Conservation (phyloP, 2,888 invertebrate species). For the Abrostola triplasia region DNA sequence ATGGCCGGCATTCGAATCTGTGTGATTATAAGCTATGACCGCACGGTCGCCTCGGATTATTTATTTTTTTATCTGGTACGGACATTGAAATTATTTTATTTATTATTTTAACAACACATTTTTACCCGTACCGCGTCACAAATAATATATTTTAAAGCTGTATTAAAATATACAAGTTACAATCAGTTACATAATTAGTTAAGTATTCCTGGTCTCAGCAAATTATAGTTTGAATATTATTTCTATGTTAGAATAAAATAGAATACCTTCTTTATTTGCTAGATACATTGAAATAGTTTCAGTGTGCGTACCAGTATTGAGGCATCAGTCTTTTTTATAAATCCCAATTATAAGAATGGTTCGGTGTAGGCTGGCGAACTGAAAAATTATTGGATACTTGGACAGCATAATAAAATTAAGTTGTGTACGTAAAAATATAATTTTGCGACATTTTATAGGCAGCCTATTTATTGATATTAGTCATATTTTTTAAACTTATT, state of each 20-base stretch:
- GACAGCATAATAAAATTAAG: neutral
- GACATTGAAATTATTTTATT: conserved; percentile 32
- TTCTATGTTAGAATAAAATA: too few relatives aligned
- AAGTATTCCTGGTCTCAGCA: too few relatives aligned
- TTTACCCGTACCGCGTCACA: too few relatives aligned
- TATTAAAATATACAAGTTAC: too few relatives aligned
- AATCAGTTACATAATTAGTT: too few relatives aligned
- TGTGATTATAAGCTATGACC: conserved; percentile 45
- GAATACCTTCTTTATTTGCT: too few relatives aligned
- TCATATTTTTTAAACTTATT: conserved; percentile 13
- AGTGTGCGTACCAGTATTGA: conserved; percentile 51
- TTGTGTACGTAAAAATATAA: neutral
- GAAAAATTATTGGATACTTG: conserved; percentile 4
- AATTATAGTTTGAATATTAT: too few relatives aligned
- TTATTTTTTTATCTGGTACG: conserved; percentile 46
- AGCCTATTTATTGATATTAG: conserved; percentile 10
- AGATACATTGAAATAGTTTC: conserved; percentile 3
- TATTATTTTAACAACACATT: too few relatives aligned
- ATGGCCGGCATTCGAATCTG: conserved; percentile 43
- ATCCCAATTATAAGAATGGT: conserved; percentile 18
- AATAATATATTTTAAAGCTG: too few relatives aligned
- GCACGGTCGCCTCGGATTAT: conserved; percentile 38
- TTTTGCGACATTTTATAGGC: conserved; percentile 7
- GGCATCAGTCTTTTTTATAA: conserved; percentile 39
- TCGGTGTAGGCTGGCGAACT: conserved; percentile 29